These are phyloP conservation scores for Poecile atricapillus DNA, from an alignment of 2,113 vertebrate species.

Conservation along the genomic window DNA sequence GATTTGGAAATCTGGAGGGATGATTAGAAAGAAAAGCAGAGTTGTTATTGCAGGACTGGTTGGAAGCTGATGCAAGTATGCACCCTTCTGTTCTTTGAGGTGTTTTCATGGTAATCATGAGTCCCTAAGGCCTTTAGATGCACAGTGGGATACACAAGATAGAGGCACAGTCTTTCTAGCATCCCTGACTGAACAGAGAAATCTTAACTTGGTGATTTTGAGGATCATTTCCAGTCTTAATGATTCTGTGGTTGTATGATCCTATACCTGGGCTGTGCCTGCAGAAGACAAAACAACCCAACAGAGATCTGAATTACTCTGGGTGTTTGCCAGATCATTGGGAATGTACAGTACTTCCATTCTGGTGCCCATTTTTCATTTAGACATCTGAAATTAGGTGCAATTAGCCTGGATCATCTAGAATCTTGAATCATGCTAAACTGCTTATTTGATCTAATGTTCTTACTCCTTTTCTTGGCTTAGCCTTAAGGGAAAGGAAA, in stretches of 20 bases:
- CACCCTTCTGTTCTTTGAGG: neutral
- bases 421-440: neutral
- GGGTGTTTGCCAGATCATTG: neutral
- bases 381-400: neutral
- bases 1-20: neutral
- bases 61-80: neutral
- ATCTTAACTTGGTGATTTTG: neutral
- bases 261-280: neutral
- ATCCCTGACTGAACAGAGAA: neutral
- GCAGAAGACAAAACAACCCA: neutral
- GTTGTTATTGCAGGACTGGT: neutral
- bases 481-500: neutral
- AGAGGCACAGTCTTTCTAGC: neutral
- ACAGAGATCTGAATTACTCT: neutral
- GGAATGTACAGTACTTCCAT: neutral
- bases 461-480: neutral
- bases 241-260: neutral
- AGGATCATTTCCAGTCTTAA: neutral
- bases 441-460: neutral
- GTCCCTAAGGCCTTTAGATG: neutral
- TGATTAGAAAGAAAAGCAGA: neutral
- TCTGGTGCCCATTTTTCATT: neutral
- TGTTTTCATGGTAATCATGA: neutral
- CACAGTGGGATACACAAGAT: neutral
- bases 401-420: neutral